These are phyloP conservation scores for Arvicola amphibius DNA, from an alignment of 2,797 vertebrate species.

Conservation along the genomic window DNA sequence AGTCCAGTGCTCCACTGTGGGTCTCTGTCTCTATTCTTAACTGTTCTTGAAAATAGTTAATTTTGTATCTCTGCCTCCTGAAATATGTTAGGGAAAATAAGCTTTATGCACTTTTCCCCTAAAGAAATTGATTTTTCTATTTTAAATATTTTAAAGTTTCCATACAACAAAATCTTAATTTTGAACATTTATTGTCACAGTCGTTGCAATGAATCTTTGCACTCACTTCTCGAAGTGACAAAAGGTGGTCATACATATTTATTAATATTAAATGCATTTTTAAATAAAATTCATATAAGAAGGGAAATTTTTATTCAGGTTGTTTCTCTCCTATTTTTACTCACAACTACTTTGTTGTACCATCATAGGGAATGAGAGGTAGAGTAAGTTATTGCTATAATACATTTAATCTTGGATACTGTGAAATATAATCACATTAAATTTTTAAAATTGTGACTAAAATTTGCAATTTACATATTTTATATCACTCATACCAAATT, in stretches of 20 bases:
- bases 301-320: not conserved
- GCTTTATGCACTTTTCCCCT: not conserved
- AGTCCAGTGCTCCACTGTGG: too few species aligned
- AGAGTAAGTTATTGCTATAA: not conserved
- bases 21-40: too few species aligned
- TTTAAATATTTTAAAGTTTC: not conserved
- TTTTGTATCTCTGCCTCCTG: slow-evolving; percentile 19
- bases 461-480: not conserved
- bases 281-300: slow-evolving; percentile 28
- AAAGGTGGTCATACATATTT: not conserved
- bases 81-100: not conserved
- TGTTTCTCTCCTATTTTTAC: slow-evolving; percentile 35
- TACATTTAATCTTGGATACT: not conserved
- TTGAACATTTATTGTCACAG: slow-evolving; percentile 9
- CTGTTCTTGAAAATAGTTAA: not conserved
- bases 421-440: slow-evolving; percentile 17
- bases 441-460: slow-evolving; percentile 57
- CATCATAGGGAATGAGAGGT: slow-evolving; percentile 27
- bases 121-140: slow-evolving; percentile 44
- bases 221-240: not conserved
- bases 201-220: slow-evolving; percentile 27
- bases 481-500: not conserved
- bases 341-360: slow-evolving; percentile 31
- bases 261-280: slow-evolving; percentile 36
- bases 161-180: slow-evolving; percentile 30